Evolutionary conservation across 1,140 invertebrate genomes (phyloP).

Genomic region (Camponotus vicinus): DNA sequence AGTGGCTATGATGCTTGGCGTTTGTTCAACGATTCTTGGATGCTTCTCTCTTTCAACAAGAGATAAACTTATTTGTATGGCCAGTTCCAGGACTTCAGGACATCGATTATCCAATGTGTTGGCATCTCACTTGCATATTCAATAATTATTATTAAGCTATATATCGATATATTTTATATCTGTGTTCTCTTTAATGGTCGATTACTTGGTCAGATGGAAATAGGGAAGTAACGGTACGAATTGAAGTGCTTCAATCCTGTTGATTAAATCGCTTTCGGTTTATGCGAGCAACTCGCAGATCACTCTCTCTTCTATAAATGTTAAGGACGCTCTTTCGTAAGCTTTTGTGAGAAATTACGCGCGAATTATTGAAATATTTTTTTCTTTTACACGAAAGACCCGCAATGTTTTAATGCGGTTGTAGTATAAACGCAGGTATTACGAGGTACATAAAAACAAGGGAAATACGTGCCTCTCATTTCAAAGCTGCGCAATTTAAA

Average conservation of each 20-base stretch:
- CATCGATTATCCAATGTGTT: conserved; percentile 14
- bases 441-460: not conserved
- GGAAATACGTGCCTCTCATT: not conserved
- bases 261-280: conserved; percentile 72
- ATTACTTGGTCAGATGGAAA: not conserved
- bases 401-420: not conserved
- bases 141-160: conserved; percentile 3
- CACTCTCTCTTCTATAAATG: not conserved
- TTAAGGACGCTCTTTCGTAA: conserved; percentile 4
- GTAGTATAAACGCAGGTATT: not conserved
- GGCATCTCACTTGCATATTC: not conserved
- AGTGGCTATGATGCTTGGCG: not conserved
- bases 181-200: conserved; percentile 41
- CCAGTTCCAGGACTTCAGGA: not conserved
- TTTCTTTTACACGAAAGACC: not conserved
- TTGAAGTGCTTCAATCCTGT: conserved; percentile 71
- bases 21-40: conserved; percentile 19
- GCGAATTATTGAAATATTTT: not conserved
- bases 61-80: not conserved
- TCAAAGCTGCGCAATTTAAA: conserved; percentile 13
- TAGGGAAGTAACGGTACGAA: conserved; percentile 38
- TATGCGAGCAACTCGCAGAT: conserved; percentile 13
- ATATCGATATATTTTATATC: not conserved
- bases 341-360: not conserved
- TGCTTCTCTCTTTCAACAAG: not conserved